These are phyloP conservation scores for Heliconius nattereri DNA, from an alignment of 1,140 invertebrate species.

Conservation along the genomic window DNA sequence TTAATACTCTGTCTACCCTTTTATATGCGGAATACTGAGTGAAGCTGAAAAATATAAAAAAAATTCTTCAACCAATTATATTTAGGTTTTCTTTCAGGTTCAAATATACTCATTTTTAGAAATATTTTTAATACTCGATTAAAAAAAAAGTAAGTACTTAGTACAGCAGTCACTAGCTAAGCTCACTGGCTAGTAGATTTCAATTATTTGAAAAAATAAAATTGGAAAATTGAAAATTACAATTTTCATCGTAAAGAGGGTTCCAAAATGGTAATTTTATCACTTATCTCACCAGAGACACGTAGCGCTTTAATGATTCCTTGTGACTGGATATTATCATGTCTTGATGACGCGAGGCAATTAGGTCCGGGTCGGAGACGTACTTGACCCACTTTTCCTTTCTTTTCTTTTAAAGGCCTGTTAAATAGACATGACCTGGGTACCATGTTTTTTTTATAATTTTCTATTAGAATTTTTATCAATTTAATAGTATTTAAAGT, in stretches of 20 bases:
- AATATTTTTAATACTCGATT: too few species aligned
- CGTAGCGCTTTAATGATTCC: conserved; percentile 22
- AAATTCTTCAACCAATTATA: too few species aligned
- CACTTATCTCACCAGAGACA: not conserved
- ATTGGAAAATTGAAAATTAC: not conserved
- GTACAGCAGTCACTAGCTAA: too few species aligned
- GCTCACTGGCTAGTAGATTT: not conserved
- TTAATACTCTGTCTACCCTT: too few species aligned
- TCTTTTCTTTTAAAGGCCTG: conserved; percentile 21
- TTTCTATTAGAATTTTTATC: not conserved
- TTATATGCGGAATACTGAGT: too few species aligned
- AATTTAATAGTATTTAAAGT: not conserved
- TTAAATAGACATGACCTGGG: conserved; percentile 4
- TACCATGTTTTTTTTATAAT: not conserved
- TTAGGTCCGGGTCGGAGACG: conserved; percentile 10
- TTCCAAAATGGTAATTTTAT: conserved; percentile 3
- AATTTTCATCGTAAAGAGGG: not conserved
- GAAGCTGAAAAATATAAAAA: too few species aligned
- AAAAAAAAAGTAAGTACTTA: too few species aligned
- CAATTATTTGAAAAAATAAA: not conserved
- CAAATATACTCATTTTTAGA: too few species aligned
- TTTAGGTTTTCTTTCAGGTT: too few species aligned
- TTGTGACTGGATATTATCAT: conserved; percentile 19
- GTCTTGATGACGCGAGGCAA: conserved; percentile 17
- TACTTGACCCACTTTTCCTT: conserved; percentile 27